A percentile compares a stretch with the other conserved stretches of the same genome.
Conservation (phyloP, 2,888 invertebrate genomes). For the Aporophyla nigra region DNA sequence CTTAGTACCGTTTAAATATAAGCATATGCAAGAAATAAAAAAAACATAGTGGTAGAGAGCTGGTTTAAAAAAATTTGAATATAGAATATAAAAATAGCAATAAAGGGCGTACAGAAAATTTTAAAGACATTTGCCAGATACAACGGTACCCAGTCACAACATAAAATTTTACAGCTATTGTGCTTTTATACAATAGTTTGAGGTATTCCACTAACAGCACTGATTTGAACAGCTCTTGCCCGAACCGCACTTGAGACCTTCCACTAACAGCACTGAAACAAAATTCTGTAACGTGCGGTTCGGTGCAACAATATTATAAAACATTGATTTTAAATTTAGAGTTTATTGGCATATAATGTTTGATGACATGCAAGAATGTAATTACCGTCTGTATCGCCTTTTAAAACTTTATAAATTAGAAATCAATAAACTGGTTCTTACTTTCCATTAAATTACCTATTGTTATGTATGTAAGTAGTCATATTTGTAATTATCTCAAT, state of each 20-base stretch:
- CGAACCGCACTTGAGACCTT: too few species aligned
- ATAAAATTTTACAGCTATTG: conserved; percentile 10
- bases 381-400: not conserved
- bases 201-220: too few species aligned
- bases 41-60: not conserved
- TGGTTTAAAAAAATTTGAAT: not conserved
- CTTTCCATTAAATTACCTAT: not conserved
- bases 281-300: too few species aligned
- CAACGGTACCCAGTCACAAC: conserved; percentile 8
- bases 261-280: too few species aligned
- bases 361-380: conserved; percentile 3
- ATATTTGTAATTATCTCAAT: not conserved
- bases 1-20: not conserved
- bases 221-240: too few species aligned
- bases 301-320: too few species aligned
- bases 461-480: not conserved
- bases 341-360: conserved; percentile 6
- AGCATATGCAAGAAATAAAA: not conserved
- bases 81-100: not conserved
- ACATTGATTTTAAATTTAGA: conserved; percentile 30
- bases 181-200: not conserved
- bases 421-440: not conserved
- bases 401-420: not conserved
- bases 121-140: conserved; percentile 15
- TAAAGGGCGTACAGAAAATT: not conserved